Conservation (phyloP, 2,113 vertebrate species). For the Mastomys natalensis region DNA sequence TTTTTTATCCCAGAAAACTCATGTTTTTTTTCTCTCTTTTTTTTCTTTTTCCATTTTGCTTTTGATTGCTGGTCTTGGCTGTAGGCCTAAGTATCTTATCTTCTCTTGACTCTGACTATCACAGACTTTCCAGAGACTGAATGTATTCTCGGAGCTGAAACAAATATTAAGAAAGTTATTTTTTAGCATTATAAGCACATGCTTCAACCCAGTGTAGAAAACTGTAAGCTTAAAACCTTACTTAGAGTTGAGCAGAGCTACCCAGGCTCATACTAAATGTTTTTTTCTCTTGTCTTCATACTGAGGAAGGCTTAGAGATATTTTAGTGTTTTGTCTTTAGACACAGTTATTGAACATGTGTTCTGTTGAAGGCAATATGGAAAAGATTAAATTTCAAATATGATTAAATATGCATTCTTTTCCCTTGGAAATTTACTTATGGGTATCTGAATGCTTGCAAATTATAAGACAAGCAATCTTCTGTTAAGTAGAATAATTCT, state of each 20-base stretch:
- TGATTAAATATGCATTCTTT: neutral
- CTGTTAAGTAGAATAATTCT: neutral
- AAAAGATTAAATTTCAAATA: conserved; percentile 49
- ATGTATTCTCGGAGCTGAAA: neutral
- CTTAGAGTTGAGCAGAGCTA: neutral
- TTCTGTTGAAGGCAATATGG: neutral
- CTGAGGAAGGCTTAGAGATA: conserved; percentile 28
- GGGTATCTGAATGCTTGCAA: neutral
- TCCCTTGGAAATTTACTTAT: conserved; percentile 39
- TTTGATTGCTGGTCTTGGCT: neutral
- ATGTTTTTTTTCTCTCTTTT: too few relatives aligned
- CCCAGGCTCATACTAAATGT: neutral
- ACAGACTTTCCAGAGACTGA: conserved; percentile 35
- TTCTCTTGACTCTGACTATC: neutral
- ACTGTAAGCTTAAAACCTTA: neutral
- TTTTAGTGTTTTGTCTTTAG: conserved; percentile 16
- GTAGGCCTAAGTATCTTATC: neutral
- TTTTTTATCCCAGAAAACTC: neutral
- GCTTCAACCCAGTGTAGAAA: neutral
- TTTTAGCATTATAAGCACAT: neutral
- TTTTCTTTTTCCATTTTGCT: neutral
- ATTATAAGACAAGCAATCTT: neutral
- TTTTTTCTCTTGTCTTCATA: neutral
- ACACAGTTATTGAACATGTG: conserved; percentile 16
- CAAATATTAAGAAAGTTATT: conserved; percentile 5